Evolutionary conservation across 2,113 vertebrate species (phyloP), one percentile per base, ranked within the genome.

Genomic region (Oryzias javanicus): DNA sequence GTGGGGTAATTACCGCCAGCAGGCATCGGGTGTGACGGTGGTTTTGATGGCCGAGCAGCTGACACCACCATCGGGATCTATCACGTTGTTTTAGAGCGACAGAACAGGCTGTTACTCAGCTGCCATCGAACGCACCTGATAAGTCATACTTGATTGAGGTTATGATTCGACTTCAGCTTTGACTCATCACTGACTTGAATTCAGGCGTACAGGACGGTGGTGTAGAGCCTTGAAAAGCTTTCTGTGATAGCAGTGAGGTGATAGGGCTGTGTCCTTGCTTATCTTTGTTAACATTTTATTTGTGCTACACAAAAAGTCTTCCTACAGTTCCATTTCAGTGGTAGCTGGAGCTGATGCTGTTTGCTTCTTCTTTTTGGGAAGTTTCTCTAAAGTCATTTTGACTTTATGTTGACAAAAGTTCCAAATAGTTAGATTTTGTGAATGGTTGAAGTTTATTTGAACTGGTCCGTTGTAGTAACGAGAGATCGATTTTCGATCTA

Each of bases 21-120:
- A 82, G 63, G 54, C 68, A 64, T 48, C 54, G 49, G 52, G 65
- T 55, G 76, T 80, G 71, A 55, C 62, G 27, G 54, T 56, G 70
- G 56, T 79, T 79, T 64, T 51, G 55, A 18, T 50, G 19, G 18
- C 3, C 22, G 41, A 42, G 25, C 29, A 53, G 67, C 58, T 65
- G 72, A 70, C 64, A 27, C 14, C 48, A 57, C 24, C 1, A 53
- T 46, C 54, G 17, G 2, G 51, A 44, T n/a, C 19, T 6, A 41
- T 70, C 27, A 49, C 47, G 15, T 42, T 44, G 18, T 35, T 64
- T 4, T 20, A 55, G 25, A 57, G 61, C 42, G n/a, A 17, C 42
- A 15, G 41, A 53, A 17, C 40, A 22, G 50, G 6, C 35, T 1
- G 1, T 15, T 15, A 16, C 49, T 44, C 17, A 0, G 4, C 41